Base-by-base conservation (phyloP, 2,888 invertebrate genomes). In the Morinoia aosen region DNA sequence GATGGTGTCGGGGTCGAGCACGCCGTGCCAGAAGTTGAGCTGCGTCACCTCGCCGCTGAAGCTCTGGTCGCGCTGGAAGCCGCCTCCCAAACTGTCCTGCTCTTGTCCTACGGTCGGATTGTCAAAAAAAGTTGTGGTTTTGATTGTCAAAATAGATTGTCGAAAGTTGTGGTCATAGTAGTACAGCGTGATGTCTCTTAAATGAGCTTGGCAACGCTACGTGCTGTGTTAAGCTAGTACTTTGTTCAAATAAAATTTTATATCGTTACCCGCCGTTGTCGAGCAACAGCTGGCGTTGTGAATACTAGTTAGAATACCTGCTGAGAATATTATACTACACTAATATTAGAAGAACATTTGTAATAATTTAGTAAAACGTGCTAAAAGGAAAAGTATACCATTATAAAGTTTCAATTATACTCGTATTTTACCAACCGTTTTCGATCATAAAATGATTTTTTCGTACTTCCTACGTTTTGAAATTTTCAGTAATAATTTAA, bases 21-120 rank as follows among this genome's bases (percentile, higher is more conserved):
- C 76, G 25, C 48, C 57, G 56, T 94, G 88, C 96, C 96, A 96
- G 39, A 96, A 95, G 93, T 96, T 96, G 61, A 96, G 96, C 40
- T 96, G 96, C 0, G 96, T 96, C 56, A 96, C 88, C 58, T 96
- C 96, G 33, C 96, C 96, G 56, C 96, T 96, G 95, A 93, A 96
- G 76, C 96, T 96, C 61, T 96, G 96, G 91, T 96, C 96, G 25
- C 91, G 93, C 33, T 96, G 96, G 64, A 95, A 96, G 8, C 96
- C 96, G n/a, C 96, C 96, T 0, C 96, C 96, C 3, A 96, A 58
- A 0, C 88, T 95, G 93, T 96, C 96, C 58, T 96, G 96, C 48
- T 96, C 96, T 76, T 96, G 96, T 3, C 96, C 96, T 96, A 48
- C 48, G 48, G 48, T 2, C 48, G 48, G 48, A 48, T 48, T 48